Percentiles rank a stretch among this genome's conserved stretches.
Evolutionary conservation across 2,797 vertebrate genomes (phyloP).

Genomic region (Acanthornis magna): DNA sequence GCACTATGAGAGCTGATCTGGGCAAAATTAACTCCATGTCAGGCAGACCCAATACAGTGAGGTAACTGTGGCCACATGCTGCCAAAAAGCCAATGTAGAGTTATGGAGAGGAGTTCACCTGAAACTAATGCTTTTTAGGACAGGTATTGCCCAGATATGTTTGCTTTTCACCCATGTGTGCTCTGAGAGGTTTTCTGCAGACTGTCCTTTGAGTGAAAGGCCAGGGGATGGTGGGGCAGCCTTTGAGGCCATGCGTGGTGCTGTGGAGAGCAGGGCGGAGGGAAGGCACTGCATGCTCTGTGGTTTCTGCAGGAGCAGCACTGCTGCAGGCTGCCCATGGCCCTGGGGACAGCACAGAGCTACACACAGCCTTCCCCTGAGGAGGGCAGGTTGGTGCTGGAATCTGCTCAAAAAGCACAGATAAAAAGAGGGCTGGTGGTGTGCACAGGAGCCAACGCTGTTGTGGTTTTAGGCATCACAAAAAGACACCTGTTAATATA

Average conservation of each 20-base stretch:
- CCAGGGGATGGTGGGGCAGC: neutral
- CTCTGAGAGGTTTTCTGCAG: neutral
- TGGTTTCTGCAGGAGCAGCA: neutral
- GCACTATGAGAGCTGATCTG: neutral
- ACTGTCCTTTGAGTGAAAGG: neutral
- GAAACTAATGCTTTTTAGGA: neutral
- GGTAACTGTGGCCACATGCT: neutral
- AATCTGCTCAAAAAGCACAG: neutral
- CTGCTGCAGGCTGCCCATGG: neutral
- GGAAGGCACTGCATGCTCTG: neutral
- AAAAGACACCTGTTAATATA: neutral
- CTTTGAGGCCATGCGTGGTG: accelerated
- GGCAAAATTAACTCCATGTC: neutral
- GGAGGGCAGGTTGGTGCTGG: neutral
- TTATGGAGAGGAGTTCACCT: neutral
- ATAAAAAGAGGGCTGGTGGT: neutral
- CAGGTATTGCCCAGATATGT: neutral
- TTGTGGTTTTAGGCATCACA: neutral
- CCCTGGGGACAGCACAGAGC: neutral
- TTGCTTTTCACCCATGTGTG: neutral
- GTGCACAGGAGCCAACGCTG: neutral
- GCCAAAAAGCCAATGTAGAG: accelerated
- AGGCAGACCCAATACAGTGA: neutral
- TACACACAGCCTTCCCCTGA: accelerated
- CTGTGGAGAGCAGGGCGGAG: neutral